Conservation (phyloP, 2,113 vertebrate species). For the Mastomys natalensis region DNA sequence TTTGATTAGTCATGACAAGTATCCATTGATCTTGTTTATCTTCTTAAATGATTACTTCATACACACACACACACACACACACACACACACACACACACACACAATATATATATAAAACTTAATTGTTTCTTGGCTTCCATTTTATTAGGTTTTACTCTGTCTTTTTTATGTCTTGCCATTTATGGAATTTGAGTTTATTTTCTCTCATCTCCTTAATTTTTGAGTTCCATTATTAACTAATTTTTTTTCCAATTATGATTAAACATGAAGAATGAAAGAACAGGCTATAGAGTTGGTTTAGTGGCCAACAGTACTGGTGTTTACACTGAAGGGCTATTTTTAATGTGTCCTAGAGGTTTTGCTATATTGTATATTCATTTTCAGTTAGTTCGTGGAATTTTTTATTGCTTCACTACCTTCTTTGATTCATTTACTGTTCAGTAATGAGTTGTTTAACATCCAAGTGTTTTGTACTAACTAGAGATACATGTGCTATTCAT, state of each 20-base stretch:
- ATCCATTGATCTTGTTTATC: neutral
- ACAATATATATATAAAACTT: neutral
- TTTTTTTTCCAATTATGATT: neutral
- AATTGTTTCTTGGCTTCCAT: neutral
- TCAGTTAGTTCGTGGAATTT: neutral
- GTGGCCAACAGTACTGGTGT: neutral
- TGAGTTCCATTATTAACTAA: neutral
- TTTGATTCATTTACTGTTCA: neutral
- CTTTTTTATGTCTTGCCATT: neutral
- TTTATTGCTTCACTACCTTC: neutral
- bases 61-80: too few species aligned
- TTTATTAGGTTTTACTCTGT: neutral
- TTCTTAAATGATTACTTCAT: neutral
- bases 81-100: too few species aligned
- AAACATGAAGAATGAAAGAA: neutral
- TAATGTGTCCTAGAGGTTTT: neutral
- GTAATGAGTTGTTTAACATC: neutral
- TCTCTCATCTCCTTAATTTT: neutral
- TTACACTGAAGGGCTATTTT: neutral
- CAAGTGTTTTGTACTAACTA: neutral
- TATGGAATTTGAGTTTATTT: neutral
- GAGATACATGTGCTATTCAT: neutral
- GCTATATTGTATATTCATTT: neutral
- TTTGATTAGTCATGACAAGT: neutral
- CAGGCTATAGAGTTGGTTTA: neutral